Base-by-base conservation (phyloP, 1,140 invertebrate species). In the Plodia interpunctella region DNA sequence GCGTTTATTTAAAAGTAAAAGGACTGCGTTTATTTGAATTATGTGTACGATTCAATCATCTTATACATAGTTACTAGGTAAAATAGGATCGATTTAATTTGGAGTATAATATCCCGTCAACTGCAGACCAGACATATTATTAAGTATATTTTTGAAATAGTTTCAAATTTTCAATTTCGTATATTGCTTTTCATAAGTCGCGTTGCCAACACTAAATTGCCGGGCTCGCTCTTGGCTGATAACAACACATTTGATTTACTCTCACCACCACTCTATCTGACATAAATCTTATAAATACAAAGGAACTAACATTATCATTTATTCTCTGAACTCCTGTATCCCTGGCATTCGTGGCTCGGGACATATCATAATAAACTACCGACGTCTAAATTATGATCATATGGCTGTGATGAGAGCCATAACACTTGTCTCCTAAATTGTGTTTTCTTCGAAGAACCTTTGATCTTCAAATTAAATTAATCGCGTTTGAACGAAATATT, bases 191-290 rank as follows among this genome's bases (percentile, higher is more conserved):
- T 67, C 63, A 72, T 62, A 63, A 59, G 56, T 66, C 56, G 21
- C 72, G 65, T 73, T 84, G 83, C 81, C 85, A 86, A 83, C 77
- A 70, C 73, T 76, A 80, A 78, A 83, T 83, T 77, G 70, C 61
- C 53, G 57, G 61, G 63, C 58, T 67, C 71, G 63, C 21, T 20
- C 63, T 86, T 88, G 85, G 85, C 85, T 86, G 59, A 70, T 67
- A 74, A 65, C 72, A 59, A 55, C 54, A 62, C 60, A 71, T 84
- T 80, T 88, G 83, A 88, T 88, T 86, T 88, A 86, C 75, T 80
- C 80, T 83, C 81, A 86, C 76, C 81, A 84, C 74, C 72, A 74
- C 72, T 66, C 72, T 77, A 76, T 73, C 73, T 67, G 72, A 76
- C 66, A 76, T 83, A 83, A 74, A 79, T 83, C 75, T 70, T 35